Conservation (phyloP, 1,140 invertebrate species). For the Neotoxoptera formosana region DNA sequence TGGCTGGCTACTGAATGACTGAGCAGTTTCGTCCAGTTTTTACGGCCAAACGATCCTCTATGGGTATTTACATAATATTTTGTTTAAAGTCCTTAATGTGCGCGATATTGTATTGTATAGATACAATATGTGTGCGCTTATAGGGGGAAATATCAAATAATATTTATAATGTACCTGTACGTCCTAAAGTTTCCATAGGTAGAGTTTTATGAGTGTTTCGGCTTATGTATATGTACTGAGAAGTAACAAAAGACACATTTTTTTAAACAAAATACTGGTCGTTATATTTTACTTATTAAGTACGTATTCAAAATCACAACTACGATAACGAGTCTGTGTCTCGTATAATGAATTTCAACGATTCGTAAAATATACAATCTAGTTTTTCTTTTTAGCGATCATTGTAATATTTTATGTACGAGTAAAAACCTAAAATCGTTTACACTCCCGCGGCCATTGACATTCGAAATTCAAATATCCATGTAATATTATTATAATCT, state of each 20-base stretch:
- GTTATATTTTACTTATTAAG: neutral
- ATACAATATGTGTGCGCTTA: neutral
- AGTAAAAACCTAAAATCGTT: neutral
- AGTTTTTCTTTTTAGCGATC: neutral
- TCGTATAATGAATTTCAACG: neutral
- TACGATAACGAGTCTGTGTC: too few relatives aligned
- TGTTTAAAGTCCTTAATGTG: neutral
- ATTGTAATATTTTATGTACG: neutral
- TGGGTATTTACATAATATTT: constrained; percentile 1
- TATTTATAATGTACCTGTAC: too few relatives aligned
- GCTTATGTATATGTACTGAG: neutral
- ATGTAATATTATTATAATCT: neutral
- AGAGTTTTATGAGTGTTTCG: neutral
- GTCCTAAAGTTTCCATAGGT: neutral
- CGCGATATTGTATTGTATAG: neutral
- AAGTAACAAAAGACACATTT: neutral
- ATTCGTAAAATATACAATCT: neutral
- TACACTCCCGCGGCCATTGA: neutral
- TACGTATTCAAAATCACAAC: neutral
- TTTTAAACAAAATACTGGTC: neutral
- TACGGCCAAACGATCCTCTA: neutral
- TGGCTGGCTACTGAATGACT: neutral
- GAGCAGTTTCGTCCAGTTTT: neutral
- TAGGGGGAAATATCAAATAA: neutral
- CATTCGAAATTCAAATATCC: neutral